Base-by-base conservation (phyloP, 2,113 vertebrate species). In the Sylvia atricapilla region DNA sequence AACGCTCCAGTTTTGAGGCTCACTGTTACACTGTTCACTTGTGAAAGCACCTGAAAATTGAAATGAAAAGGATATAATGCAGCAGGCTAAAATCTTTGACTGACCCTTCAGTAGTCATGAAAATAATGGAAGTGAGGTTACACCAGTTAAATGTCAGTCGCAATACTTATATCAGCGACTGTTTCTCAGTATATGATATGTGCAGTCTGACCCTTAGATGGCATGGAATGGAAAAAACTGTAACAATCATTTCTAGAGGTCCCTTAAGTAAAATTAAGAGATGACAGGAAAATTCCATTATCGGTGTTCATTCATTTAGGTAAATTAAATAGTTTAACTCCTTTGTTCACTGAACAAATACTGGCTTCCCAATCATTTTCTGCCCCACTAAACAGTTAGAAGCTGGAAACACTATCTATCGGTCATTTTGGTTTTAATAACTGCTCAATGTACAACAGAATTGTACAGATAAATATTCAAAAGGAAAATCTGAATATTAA, bases 241-340 rank as follows among this genome's bases (percentile, higher is more conserved):
- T 60, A 81, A 52, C 8, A 89, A 89, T 80, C 0, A 1, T 31
- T 94, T 77, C 70, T 56, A 72, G 50, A 81, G 49, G 25, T 74
- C 83, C 78, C 56, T 95, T 63, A 28, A 84, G 85, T 28, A 95
- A 94, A 94, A 94, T 93, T 86, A 96, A 90, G 49, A 90, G 55
- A 86, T 47, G 39, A 59, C 60, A 92, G 52, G 52, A 89, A 96
- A 80, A 94, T 60, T 83, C 68, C 68, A 64, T 95, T 88, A 94
- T 81, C 4, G 0, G 53, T 88, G 90, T 75, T 96, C 88, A 91
- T 94, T 91, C 87, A 74, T 85, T 95, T 94, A 90, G 75, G 52
- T 69, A 89, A 86, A 96, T 90, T 93, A 93, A 86, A 93, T 89
- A 77, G 35, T 89, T 92, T 78, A 52, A 83, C 47, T 95, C 67